These are phyloP conservation scores for Carcharodon carcharias DNA, from an alignment of 2,797 vertebrate species.

Conservation along the genomic window DNA sequence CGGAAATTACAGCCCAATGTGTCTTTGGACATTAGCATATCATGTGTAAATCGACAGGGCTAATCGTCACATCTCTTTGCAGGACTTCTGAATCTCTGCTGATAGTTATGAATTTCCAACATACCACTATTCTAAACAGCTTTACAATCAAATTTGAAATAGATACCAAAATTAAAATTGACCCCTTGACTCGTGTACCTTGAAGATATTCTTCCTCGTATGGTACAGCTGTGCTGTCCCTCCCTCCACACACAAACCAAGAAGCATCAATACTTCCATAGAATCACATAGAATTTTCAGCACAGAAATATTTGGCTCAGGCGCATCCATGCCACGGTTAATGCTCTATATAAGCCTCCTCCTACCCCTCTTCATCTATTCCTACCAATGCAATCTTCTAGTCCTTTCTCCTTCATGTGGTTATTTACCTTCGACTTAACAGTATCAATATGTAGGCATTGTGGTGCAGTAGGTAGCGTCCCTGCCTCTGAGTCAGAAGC, in stretches of 20 bases:
- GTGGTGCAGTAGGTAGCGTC: background rate
- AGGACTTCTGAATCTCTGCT: background rate
- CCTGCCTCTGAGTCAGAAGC: background rate
- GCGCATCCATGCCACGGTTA: background rate
- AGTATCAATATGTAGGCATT: background rate
- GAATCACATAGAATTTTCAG: background rate
- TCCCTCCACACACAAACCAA: background rate
- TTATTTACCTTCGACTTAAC: background rate
- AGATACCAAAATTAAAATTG: background rate
- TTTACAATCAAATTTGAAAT: background rate
- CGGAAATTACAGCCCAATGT: background rate
- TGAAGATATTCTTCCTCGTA: background rate
- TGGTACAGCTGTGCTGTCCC: background rate
- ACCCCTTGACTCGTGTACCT: background rate
- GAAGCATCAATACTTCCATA: background rate
- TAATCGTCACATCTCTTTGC: background rate
- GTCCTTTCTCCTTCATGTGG: background rate
- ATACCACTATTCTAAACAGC: background rate
- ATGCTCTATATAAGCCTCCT: background rate
- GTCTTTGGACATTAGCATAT: background rate
- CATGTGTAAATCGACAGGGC: background rate
- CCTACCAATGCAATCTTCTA: background rate
- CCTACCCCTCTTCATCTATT: background rate
- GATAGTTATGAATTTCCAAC: background rate
- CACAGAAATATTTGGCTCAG: background rate